These are phyloP conservation scores for Heliconius nattereri DNA, from an alignment of 1,140 invertebrate species.

Conservation along the genomic window DNA sequence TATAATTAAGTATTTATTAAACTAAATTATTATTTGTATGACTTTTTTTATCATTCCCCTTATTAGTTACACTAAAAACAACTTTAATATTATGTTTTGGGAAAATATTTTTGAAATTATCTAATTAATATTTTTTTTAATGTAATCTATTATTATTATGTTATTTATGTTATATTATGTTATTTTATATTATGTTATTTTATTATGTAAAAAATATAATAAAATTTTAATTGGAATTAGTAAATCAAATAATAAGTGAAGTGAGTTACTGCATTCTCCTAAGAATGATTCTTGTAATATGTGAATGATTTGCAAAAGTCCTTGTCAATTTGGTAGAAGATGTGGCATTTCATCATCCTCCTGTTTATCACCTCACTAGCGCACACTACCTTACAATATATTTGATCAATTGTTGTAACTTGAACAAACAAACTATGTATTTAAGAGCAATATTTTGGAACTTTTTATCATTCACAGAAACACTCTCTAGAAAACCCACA, in stretches of 20 bases:
- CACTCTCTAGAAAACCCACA: slow-evolving; percentile 28
- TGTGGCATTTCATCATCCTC: slow-evolving; percentile 54
- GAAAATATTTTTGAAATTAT: no score
- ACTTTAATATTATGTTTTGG: not conserved
- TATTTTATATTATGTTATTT: no score
- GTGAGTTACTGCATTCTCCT: not conserved
- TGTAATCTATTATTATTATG: no score
- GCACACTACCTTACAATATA: slow-evolving; percentile 41
- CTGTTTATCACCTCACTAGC: slow-evolving; percentile 63
- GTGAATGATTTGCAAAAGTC: slow-evolving; percentile 14
- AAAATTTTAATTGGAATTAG: not conserved
- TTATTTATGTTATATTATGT: no score
- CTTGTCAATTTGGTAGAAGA: slow-evolving; percentile 30
- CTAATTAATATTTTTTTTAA: no score
- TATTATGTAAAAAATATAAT: no score
- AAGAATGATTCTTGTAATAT: not conserved
- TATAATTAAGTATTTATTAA: slow-evolving; percentile 49
- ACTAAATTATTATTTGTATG: slow-evolving; percentile 46
- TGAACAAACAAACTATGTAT: slow-evolving; percentile 66
- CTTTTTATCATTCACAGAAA: slow-evolving; percentile 49
- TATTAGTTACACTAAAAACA: not conserved
- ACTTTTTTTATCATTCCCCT: not conserved
- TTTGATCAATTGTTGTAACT: slow-evolving; percentile 58
- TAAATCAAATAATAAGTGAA: not conserved
- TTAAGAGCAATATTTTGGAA: slow-evolving; percentile 54